Evolutionary conservation across 2,888 invertebrate genomes (phyloP).

Genomic region (Aquatica leii): DNA sequence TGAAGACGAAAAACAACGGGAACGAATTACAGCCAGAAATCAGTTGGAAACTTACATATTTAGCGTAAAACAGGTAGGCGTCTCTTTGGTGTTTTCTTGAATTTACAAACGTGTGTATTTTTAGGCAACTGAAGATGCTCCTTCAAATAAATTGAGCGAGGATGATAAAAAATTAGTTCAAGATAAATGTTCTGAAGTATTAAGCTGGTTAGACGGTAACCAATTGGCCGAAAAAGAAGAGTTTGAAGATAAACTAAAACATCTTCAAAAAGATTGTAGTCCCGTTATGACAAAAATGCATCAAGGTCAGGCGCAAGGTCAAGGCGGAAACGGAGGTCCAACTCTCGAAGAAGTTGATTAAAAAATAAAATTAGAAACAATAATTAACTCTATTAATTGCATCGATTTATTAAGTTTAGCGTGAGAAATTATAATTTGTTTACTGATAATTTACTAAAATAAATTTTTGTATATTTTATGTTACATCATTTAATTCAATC

Average conservation of each 20-base stretch:
- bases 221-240: constrained; percentile 80
- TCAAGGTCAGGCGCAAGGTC: constrained; percentile 62
- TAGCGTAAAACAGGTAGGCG: constrained; percentile 68
- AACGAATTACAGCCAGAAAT: constrained; percentile 76
- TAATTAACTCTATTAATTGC: neutral
- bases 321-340: constrained; percentile 55
- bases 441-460: too few species aligned
- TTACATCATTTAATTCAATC: too few species aligned
- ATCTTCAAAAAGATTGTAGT: constrained; percentile 76
- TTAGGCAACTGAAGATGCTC: constrained; percentile 71
- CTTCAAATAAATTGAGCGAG: constrained; percentile 72
- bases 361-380: constrained; percentile 28
- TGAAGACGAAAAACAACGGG: constrained; percentile 77
- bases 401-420: too few species aligned
- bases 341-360: constrained; percentile 79
- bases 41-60: constrained; percentile 80
- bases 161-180: constrained; percentile 74
- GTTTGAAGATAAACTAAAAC: constrained; percentile 78
- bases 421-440: too few species aligned
- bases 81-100: constrained; percentile 37
- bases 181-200: constrained; percentile 73
- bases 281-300: constrained; percentile 88
- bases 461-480: too few species aligned
- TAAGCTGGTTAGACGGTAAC: constrained; percentile 84
- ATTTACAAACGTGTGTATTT: constrained; percentile 34